These are phyloP conservation scores for Sebastes elongatus DNA, from an alignment of 2,797 vertebrate species.

Conservation along the genomic window DNA sequence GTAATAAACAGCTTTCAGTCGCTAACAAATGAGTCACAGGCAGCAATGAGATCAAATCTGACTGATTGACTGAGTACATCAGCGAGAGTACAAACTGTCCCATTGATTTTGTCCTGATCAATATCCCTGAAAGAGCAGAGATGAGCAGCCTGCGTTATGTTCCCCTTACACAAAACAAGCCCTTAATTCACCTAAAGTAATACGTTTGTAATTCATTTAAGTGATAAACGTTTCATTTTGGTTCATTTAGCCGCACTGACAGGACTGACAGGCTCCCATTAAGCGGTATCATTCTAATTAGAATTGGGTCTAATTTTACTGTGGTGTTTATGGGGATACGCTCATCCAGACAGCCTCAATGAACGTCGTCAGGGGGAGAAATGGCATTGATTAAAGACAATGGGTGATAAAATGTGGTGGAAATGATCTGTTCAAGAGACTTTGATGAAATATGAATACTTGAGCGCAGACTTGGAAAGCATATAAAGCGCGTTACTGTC, in stretches of 20 bases:
- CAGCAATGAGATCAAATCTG: slow-evolving; percentile 34
- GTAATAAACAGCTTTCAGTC: slow-evolving; percentile 17
- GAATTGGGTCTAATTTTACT: slow-evolving; percentile 50
- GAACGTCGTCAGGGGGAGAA: slow-evolving; percentile 18
- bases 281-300: slow-evolving; percentile 59
- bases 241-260: slow-evolving; percentile 51
- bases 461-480: slow-evolving; percentile 8
- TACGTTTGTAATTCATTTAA: slow-evolving; percentile 52
- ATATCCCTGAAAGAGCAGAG: slow-evolving; percentile 49
- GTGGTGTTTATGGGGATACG: slow-evolving; percentile 38
- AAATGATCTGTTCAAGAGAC: slow-evolving; percentile 54
- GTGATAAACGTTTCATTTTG: slow-evolving; percentile 56
- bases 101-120: slow-evolving; percentile 58
- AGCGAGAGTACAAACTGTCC: slow-evolving; percentile 35
- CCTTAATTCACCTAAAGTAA: slow-evolving; percentile 51
- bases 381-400: slow-evolving; percentile 57
- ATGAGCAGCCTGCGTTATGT: neutral
- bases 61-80: slow-evolving; percentile 47
- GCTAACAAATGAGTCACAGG: slow-evolving; percentile 32
- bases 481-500: slow-evolving; percentile 21
- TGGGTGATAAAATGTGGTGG: slow-evolving; percentile 45
- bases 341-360: slow-evolving; percentile 25
- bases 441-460: slow-evolving; percentile 56
- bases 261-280: slow-evolving; percentile 54
- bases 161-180: slow-evolving; percentile 26